Conservation (phyloP, 2,113 vertebrate genomes). For the Galemys pyrenaicus region DNA sequence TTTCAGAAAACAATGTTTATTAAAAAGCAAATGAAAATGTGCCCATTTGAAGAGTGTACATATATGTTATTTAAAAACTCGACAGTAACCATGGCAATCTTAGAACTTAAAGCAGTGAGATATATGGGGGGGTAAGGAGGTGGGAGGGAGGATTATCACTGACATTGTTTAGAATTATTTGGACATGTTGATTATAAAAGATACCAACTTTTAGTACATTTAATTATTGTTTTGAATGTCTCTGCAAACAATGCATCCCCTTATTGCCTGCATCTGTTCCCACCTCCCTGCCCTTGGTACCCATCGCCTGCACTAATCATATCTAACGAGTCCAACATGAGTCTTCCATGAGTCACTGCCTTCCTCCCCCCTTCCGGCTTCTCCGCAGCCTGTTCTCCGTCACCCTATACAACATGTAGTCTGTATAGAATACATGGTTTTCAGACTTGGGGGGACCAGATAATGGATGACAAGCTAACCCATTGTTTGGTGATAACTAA, state of each 20-base stretch:
- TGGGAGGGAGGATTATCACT: not conserved
- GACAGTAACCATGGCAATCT: not conserved
- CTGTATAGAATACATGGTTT: not conserved
- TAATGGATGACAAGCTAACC: not conserved
- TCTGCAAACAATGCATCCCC: not conserved
- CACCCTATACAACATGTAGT: not conserved
- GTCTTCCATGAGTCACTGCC: not conserved
- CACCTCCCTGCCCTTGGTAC: not conserved
- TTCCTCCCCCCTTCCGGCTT: not conserved
- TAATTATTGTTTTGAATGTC: constrained; percentile 32
- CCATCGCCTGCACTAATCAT: not conserved
- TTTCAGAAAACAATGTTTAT: not conserved
- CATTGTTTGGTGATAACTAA: constrained; percentile 11
- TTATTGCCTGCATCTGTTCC: not conserved
- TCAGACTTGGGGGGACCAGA: constrained; percentile 9
- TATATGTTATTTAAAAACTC: not conserved
- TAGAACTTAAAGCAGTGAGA: constrained; percentile 17
- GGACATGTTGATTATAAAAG: not conserved
- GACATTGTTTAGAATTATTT: constrained; percentile 41
- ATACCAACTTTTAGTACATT: not conserved
- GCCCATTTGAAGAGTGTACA: not conserved
- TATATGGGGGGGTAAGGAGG: not conserved
- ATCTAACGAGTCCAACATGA: not conserved
- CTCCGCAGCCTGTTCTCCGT: not conserved
- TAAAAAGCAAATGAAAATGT: not conserved